Evolutionary conservation across 2,113 vertebrate species (phyloP).

Genomic region (Actinemys pallida): DNA sequence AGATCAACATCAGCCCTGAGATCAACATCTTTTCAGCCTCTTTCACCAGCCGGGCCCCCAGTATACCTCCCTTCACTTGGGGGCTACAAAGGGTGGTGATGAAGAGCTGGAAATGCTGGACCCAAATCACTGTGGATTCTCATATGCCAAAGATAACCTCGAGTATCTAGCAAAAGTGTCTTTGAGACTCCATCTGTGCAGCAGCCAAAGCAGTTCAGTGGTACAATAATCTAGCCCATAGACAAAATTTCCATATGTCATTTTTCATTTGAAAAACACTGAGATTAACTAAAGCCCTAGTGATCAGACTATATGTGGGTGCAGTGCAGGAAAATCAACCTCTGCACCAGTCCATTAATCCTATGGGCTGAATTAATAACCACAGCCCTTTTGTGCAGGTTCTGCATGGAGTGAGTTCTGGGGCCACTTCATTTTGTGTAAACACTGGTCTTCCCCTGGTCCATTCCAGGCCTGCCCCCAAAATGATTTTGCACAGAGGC

Average conservation of each 20-base stretch:
- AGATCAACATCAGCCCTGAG: too few relatives aligned
- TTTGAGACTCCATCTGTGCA: neutral
- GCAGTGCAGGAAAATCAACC: neutral
- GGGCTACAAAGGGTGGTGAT: neutral
- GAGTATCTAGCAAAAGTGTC: neutral
- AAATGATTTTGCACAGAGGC: neutral
- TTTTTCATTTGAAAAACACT: neutral
- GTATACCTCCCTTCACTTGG: neutral
- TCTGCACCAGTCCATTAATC: neutral
- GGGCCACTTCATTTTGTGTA: neutral
- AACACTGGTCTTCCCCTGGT: neutral
- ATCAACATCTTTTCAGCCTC: too few relatives aligned
- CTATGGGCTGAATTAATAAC: fast-evolving
- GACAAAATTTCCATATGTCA: neutral
- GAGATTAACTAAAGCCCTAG: neutral
- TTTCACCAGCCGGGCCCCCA: neutral
- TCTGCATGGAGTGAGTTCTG: neutral
- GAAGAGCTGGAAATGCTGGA: neutral
- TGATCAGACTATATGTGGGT: neutral
- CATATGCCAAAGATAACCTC: neutral
- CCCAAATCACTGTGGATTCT: neutral
- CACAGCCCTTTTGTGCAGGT: neutral
- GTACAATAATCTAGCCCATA: neutral
- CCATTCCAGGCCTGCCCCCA: neutral
- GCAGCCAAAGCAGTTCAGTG: neutral